phyloP scores from a whole-genome alignment of 2,797 vertebrate species.

The Xiphophorus birchmanni region DNA sequence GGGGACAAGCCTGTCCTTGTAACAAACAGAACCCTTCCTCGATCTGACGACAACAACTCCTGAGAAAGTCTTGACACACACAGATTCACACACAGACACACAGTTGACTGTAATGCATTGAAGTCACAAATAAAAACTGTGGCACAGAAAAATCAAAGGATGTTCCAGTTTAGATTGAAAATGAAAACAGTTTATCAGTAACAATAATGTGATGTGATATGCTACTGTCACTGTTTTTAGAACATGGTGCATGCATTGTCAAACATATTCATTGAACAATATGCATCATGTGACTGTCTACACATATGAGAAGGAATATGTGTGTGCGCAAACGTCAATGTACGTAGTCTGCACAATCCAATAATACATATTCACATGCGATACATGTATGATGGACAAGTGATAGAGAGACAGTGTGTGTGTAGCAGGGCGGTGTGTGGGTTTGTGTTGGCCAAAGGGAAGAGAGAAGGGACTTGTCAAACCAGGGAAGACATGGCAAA shows the following conservation, averaged over 20 bases:
- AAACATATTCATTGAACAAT: conserved; percentile 24
- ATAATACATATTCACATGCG: conserved; percentile 43
- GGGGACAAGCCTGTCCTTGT: conserved; percentile 84
- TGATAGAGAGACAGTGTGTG: conserved; percentile 28
- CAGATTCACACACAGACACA: conserved; percentile 13
- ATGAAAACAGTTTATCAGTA: conserved; percentile 41
- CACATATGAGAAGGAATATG: conserved; percentile 8
- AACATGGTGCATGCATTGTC: conserved; percentile 31
- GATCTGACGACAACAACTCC: conserved; percentile 76
- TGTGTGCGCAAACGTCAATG: conserved; percentile 2
- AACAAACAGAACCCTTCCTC: conserved; percentile 79
- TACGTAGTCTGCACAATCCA: conserved; percentile 25
- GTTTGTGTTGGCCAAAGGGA: conserved; percentile 62
- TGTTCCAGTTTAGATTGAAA: conserved; percentile 34
- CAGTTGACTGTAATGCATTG: conserved; percentile 1
- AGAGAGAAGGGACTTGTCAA: conserved; percentile 77
- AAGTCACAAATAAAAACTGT: conserved; percentile 38
- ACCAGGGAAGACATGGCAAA: conserved; percentile 74
- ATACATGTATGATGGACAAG: conserved; percentile 42
- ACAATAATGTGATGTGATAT: conserved; percentile 40
- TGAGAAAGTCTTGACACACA: conserved; percentile 50
- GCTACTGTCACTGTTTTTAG: conserved; percentile 24
- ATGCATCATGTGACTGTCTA: conserved; percentile 14
- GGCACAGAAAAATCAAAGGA: conserved; percentile 31
- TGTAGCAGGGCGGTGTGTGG: conserved; percentile 25